Evolutionary conservation across 1,140 invertebrate genomes (phyloP).

Genomic region (Pomacea maculata): DNA sequence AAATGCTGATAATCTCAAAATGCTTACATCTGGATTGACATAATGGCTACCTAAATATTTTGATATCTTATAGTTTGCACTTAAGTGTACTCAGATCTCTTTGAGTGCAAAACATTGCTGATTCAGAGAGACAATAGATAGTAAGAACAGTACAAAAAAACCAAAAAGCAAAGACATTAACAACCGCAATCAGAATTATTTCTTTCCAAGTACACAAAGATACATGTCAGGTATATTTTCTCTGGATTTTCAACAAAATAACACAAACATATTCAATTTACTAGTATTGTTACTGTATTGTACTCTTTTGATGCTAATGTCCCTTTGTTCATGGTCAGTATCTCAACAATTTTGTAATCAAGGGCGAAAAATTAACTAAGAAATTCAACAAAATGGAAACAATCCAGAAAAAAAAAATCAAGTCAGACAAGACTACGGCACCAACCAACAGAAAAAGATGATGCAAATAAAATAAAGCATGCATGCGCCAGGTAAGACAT

Average conservation of each 20-base stretch:
- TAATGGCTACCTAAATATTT: too few relatives aligned
- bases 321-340: not conserved
- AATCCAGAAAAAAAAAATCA: not conserved
- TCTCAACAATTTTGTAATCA: conserved; percentile 2
- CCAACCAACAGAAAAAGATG: too few relatives aligned
- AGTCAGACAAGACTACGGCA: not conserved
- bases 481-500: not conserved
- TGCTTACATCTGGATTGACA: too few relatives aligned
- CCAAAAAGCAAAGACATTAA: not conserved
- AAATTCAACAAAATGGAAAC: not conserved
- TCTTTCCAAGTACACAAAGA: not conserved
- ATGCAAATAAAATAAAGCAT: not conserved
- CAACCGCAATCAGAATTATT: not conserved
- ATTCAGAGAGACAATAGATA: not conserved
- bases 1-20: too few relatives aligned
- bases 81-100: too few relatives aligned
- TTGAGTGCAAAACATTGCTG: too few relatives aligned
- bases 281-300: too few relatives aligned
- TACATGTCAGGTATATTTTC: not conserved
- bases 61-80: too few relatives aligned
- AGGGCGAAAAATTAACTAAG: not conserved
- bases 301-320: not conserved
- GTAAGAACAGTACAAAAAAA: not conserved
- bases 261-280: too few relatives aligned
- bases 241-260: not conserved